phyloP scores from a whole-genome alignment of 2,113 vertebrate species.

The Mustela nigripes region DNA sequence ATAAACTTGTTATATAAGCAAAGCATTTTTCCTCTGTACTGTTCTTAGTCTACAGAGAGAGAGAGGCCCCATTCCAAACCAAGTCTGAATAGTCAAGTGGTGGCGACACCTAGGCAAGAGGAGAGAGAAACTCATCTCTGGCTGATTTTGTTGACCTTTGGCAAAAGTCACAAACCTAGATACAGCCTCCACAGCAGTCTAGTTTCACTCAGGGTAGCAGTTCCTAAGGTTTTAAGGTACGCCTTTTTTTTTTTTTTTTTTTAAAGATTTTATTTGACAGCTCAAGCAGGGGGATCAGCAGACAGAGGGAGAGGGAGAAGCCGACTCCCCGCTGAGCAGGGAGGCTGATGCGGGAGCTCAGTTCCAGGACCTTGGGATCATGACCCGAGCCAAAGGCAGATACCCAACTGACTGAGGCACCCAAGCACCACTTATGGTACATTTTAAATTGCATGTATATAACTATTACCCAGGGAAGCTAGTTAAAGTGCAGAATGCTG shows the following conservation, averaged over 20 bases:
- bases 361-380: background rate
- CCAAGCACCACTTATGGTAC: background rate
- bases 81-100: background rate
- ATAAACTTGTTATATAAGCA: constrained; percentile 3
- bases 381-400: background rate
- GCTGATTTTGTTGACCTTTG: constrained; percentile 14
- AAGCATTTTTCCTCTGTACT: background rate
- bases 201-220: background rate
- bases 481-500: background rate
- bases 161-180: background rate
- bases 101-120: background rate
- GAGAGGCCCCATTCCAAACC: background rate
- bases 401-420: background rate
- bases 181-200: background rate
- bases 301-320: background rate
- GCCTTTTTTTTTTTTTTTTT: background rate
- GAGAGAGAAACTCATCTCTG: background rate
- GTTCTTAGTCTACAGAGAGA: background rate
- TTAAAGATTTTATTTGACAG: background rate
- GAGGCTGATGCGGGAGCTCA: rapidly evolving
- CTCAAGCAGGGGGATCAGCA: background rate
- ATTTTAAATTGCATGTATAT: background rate
- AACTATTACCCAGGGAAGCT: background rate
- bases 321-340: background rate
- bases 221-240: background rate